These are phyloP conservation scores for Channa striata DNA, from an alignment of 2,797 vertebrate species.

Conservation along the genomic window DNA sequence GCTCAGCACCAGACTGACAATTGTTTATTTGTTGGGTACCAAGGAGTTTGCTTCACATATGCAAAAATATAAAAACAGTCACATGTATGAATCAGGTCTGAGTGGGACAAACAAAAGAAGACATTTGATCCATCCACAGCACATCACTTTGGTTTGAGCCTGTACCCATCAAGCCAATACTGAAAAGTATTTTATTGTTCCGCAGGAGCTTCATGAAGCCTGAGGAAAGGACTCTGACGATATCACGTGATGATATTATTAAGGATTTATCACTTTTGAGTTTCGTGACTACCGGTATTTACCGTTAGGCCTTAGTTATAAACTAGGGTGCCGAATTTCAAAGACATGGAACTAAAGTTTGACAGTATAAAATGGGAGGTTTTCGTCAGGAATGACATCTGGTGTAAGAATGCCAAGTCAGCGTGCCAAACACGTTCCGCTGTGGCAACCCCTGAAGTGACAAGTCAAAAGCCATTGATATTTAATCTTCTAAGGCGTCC, in stretches of 20 bases:
- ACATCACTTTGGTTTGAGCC: not conserved
- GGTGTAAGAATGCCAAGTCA: too few species aligned
- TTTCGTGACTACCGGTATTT: not conserved
- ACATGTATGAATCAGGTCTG: not conserved
- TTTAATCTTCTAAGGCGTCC: too few species aligned
- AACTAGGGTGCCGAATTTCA: too few species aligned
- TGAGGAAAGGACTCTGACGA: not conserved
- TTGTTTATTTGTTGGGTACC: slow-evolving; percentile 7
- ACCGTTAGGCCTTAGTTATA: too few species aligned
- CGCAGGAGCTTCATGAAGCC: not conserved
- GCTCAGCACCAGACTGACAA: not conserved
- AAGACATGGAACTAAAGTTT: too few species aligned
- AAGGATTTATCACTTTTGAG: not conserved
- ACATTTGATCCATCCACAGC: not conserved
- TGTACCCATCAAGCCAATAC: too few species aligned
- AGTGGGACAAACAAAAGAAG: not conserved
- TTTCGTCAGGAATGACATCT: too few species aligned
- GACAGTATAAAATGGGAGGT: too few species aligned
- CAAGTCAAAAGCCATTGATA: too few species aligned
- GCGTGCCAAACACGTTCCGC: too few species aligned
- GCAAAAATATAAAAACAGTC: not conserved
- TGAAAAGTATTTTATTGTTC: not conserved
- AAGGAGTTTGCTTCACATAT: slow-evolving; percentile 5
- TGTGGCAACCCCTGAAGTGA: too few species aligned
- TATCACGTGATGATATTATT: not conserved